Base-by-base conservation (phyloP, 2,888 invertebrate species). In the Mellilla xanthometata region DNA sequence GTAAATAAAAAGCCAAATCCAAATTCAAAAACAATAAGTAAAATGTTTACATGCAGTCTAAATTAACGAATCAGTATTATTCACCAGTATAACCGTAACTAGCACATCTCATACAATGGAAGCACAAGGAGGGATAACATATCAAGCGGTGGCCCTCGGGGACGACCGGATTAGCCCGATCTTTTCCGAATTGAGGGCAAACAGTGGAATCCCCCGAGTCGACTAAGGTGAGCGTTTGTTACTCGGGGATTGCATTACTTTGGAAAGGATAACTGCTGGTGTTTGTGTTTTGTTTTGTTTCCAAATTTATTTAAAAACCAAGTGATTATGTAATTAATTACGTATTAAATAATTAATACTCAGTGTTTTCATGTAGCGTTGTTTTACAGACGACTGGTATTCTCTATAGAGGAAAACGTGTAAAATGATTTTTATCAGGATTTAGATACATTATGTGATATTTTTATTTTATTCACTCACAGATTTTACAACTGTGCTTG, bases 101-200 rank as follows among this genome's bases (percentile, higher is more conserved):
- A 34, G 12, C 2, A 9, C 36, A 39, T 28, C 27, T 31, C 28
- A 40, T 13, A 44, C 39, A 40, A 31, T 27, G 13, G 34, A 12
- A 39, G 32, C 15, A 33, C 56, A 55, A 48, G 58, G 54, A 65
- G 63, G 56, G 62, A 65, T 64, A 72, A 72, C 71, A 72, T 72
- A 76, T 76, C 68, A 70, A 58, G 65, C 64, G 68, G 61, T 58
- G 60, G 55, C 65, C 76, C 52, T 49, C 41, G 79, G 66, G 75
- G 76, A 68, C 55, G 60, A 53, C 60, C 59, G 79, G 84, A 85
- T 84, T 83, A 82, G 76, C 72, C 69, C 72, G 76, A 81, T 82
- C 78, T 78, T 76, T 77, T 75, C 72, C 68, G 78, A 81, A 81
- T 81, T 76, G 79, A 78, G 79, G 79, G 78, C 76, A 84, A 82